Evolutionary conservation across 2,888 invertebrate species (phyloP), one percentile per base, ranked within the genome.

Genomic region (Euproctis similis): DNA sequence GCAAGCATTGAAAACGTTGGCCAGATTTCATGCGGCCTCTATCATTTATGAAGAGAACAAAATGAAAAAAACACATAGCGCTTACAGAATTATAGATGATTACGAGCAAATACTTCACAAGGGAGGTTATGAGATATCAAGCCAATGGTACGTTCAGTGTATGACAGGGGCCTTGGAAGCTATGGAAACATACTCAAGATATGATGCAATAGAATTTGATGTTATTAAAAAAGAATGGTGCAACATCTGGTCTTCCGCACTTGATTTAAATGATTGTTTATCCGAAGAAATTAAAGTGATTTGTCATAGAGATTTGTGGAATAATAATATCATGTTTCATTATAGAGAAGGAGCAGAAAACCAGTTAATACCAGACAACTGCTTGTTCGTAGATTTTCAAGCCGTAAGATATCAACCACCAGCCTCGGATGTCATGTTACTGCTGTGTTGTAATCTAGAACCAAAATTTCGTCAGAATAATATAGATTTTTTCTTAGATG

Each of bases 331-430:
- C 5, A 74, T 90, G 71, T 89, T 89, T 44, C 76, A 66, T 39
- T 85, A 84, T 31, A 50, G 52, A 24, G 39, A 44, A 12, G 34
- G 27, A 4, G 45, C 45, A 24, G 39, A 66, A 4, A 34, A 34
- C 8, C 22, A 7, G 4, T 16, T 13, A 9, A 56, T 54, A 16
- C 87, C 88, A 1, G 70, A 87, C 2, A 84, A 87, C 13, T 89
- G 90, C 42, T 56, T 88, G 16, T 57, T 92, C 6, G 87, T 93
- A 2, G 92, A 92, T 61, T 92, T 88, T 51, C 92, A 92, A 65
- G 75, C 90, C 26, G 71, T 86, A 0, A 80, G 89, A 12, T 91
- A 89, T 53, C 87, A 87, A 8, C 90, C 92, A 0, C 89, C 90
- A 0, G 86, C 89, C 10, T 81, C 89, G 24, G 92, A 93, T 46